phyloP scores from a whole-genome alignment of 2,888 invertebrate genomes.

The Dichetophora obliterata region DNA sequence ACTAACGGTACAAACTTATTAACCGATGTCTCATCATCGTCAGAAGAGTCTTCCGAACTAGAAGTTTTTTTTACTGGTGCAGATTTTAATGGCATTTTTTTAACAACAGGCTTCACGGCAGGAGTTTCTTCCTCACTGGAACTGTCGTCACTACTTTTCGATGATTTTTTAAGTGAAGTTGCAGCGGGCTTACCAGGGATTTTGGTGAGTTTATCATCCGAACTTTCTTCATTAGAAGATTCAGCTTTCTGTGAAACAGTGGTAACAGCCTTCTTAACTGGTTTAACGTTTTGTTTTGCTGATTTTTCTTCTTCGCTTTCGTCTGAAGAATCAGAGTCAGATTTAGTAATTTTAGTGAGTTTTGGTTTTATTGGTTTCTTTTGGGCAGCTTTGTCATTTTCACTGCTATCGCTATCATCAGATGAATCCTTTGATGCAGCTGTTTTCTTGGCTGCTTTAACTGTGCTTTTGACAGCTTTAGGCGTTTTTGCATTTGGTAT shows the following conservation, averaged over 20 bases:
- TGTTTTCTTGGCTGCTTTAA: slow-evolving; percentile 15
- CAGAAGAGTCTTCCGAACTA: slow-evolving; percentile 46
- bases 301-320: slow-evolving; percentile 54
- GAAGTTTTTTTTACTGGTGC: slow-evolving; percentile 41
- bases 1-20: slow-evolving; percentile 50
- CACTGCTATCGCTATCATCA: slow-evolving; percentile 58
- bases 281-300: neutral
- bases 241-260: slow-evolving; percentile 46
- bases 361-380: slow-evolving; percentile 43
- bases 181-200: slow-evolving; percentile 42
- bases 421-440: slow-evolving; percentile 44
- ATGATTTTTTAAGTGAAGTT: slow-evolving; percentile 46
- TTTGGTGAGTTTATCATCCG: slow-evolving; percentile 51
- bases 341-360: neutral
- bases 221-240: slow-evolving; percentile 64
- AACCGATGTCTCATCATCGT: slow-evolving; percentile 58
- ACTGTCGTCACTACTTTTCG: slow-evolving; percentile 56
- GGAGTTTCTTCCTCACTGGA: slow-evolving; percentile 59
- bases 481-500: slow-evolving; percentile 52
- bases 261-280: neutral
- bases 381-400: slow-evolving; percentile 36
- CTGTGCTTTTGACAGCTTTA: slow-evolving; percentile 31
- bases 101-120: slow-evolving; percentile 58
- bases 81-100: slow-evolving; percentile 48
- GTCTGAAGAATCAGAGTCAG: slow-evolving; percentile 57